Evolutionary conservation across 2,113 vertebrate genomes (phyloP).

Genomic region (Microcebus griseorufus): DNA sequence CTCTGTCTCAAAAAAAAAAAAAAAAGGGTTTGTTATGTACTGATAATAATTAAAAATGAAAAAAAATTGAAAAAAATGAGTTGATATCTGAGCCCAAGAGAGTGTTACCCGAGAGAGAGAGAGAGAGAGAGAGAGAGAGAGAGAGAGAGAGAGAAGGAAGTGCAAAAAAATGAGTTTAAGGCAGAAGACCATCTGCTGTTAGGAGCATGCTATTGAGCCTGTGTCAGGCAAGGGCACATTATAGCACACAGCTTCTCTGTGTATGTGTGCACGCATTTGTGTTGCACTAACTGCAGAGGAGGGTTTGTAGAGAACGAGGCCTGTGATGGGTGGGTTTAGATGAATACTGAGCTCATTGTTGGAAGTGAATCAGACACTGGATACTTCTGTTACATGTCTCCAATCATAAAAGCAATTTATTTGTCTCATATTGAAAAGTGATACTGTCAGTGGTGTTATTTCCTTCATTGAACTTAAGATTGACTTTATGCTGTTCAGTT

Average conservation of each 20-base stretch:
- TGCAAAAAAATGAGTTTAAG: background rate
- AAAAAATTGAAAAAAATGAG: background rate
- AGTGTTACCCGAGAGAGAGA: background rate
- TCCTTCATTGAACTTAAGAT: conserved; percentile 73
- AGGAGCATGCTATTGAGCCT: background rate
- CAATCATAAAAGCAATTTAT: conserved; percentile 80
- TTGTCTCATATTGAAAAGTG: conserved; percentile 63
- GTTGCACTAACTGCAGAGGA: background rate
- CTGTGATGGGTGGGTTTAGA: background rate
- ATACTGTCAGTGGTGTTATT: conserved; percentile 70
- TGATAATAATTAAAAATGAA: no score
- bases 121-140: background rate
- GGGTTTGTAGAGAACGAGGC: background rate
- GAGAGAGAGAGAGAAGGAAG: background rate
- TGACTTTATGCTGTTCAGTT: conserved; percentile 74
- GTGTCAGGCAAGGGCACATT: background rate
- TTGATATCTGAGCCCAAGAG: background rate
- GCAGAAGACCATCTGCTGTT: background rate
- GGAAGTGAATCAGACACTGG: conserved; percentile 33
- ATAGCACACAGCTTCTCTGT: background rate
- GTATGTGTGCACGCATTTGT: background rate
- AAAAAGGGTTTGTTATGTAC: background rate
- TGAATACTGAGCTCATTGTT: background rate
- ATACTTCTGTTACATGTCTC: conserved; percentile 53
- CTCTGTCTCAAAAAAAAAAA: no score